Evolutionary conservation across 2,888 invertebrate species (phyloP).

Genomic region (Microchrysa polita): DNA sequence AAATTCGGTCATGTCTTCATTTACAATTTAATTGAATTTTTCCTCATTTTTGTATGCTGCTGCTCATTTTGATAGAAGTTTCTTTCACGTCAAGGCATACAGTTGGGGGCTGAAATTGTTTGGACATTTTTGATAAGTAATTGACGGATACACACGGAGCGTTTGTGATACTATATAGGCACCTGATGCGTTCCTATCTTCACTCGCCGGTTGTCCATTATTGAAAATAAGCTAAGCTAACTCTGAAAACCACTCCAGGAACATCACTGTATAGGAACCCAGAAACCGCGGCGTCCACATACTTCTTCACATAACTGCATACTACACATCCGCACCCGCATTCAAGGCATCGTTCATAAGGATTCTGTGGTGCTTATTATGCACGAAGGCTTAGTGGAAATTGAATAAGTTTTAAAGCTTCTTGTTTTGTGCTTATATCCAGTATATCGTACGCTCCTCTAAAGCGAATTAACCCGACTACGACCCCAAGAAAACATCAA

Average conservation of each 20-base stretch:
- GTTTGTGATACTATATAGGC: too few relatives aligned
- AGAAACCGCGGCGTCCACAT: conserved; percentile 3
- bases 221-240: too few relatives aligned
- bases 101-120: conserved; percentile 8
- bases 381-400: conserved; percentile 53
- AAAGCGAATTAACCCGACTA: conserved; percentile 40
- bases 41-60: conserved; percentile 51
- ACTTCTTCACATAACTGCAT: not conserved
- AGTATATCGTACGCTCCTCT: conserved; percentile 38
- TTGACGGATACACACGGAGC: too few relatives aligned
- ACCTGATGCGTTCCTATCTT: too few relatives aligned
- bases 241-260: too few relatives aligned
- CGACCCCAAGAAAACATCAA: conserved; percentile 24
- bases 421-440: conserved; percentile 35
- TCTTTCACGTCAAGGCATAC: not conserved
- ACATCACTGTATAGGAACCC: not conserved
- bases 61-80: conserved; percentile 41
- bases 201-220: too few relatives aligned
- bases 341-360: conserved; percentile 9
- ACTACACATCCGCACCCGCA: too few relatives aligned
- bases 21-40: conserved; percentile 54
- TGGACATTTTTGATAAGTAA: not conserved
- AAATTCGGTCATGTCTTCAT: conserved; percentile 51
- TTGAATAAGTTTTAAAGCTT: conserved; percentile 53
- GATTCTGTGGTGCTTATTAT: conserved; percentile 52